These are phyloP conservation scores for Parnassius orleans DNA, from an alignment of 2,888 invertebrate species.

Conservation along the genomic window DNA sequence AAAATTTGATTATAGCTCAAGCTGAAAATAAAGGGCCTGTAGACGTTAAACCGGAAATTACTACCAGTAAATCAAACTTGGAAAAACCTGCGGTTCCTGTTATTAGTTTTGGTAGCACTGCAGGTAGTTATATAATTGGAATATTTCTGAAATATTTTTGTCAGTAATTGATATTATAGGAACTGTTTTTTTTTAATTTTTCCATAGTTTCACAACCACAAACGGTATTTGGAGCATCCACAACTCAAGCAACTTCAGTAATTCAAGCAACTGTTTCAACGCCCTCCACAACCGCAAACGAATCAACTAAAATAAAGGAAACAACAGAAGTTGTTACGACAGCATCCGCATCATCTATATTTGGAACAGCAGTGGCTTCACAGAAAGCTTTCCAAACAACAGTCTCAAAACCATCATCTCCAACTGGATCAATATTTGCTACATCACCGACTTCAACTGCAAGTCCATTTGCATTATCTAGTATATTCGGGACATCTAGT, in stretches of 20 bases:
- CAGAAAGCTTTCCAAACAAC: conserved; percentile 27
- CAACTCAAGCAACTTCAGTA: conserved; percentile 22
- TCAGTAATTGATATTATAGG: no score
- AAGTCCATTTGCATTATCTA: conserved; percentile 26
- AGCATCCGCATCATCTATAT: conserved; percentile 45
- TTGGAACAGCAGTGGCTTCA: conserved; percentile 45
- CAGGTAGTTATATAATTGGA: conserved; percentile 30
- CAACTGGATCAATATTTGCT: conserved; percentile 40
- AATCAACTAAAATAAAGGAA: conserved; percentile 32
- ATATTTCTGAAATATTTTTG: no score
- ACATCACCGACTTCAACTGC: conserved; percentile 31
- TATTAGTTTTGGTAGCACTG: conserved; percentile 42
- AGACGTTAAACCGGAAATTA: conserved; percentile 34
- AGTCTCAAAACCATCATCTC: conserved; percentile 31
- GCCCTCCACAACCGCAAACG: conserved; percentile 28
- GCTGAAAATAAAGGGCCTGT: conserved; percentile 31
- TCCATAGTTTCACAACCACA: conserved; percentile 22
- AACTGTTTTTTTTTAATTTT: not conserved
- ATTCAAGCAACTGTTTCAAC: conserved; percentile 20
- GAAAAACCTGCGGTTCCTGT: conserved; percentile 38
- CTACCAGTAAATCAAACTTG: conserved; percentile 34
- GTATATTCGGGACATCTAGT: conserved; percentile 32
- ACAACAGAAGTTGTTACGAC: conserved; percentile 32
- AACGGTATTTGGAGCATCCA: conserved; percentile 26
- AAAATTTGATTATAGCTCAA: conserved; percentile 36